Percentiles rank a stretch among this genome's conserved stretches.
Conservation (phyloP, 2,113 vertebrate species). For the Melierax canorus region DNA sequence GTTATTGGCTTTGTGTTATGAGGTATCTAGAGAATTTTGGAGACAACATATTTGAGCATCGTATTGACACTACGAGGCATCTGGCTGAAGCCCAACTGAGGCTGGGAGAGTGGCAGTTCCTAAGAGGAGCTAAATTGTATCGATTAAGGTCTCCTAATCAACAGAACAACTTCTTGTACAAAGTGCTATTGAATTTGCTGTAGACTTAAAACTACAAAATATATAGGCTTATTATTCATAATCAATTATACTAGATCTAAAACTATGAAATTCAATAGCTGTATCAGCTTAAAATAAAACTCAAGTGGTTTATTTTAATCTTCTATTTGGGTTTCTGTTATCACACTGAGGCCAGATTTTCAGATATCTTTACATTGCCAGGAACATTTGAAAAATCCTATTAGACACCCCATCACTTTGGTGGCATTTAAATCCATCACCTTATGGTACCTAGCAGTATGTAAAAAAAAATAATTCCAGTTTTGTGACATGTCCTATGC, state of each 20-base stretch:
- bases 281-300: background rate
- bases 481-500: background rate
- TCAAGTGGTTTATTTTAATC: background rate
- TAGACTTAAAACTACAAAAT: background rate
- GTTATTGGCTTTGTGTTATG: background rate
- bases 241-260: background rate
- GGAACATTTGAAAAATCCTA: background rate
- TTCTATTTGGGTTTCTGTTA: background rate
- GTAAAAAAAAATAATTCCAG: rapidly evolving
- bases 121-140: conserved; percentile 23
- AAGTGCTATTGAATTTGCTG: conserved; percentile 11
- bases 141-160: conserved; percentile 21
- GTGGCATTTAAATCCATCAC: background rate
- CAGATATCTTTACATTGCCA: background rate
- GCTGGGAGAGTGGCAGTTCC: background rate
- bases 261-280: background rate
- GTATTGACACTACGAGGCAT: background rate
- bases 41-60: background rate
- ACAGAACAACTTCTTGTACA: background rate
- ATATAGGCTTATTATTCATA: background rate
- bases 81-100: background rate
- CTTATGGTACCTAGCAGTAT: background rate
- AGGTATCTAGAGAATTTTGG: background rate
- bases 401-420: background rate
- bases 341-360: background rate